phyloP scores from a whole-genome alignment of 2,113 vertebrate genomes.

The Rhea pennata region DNA sequence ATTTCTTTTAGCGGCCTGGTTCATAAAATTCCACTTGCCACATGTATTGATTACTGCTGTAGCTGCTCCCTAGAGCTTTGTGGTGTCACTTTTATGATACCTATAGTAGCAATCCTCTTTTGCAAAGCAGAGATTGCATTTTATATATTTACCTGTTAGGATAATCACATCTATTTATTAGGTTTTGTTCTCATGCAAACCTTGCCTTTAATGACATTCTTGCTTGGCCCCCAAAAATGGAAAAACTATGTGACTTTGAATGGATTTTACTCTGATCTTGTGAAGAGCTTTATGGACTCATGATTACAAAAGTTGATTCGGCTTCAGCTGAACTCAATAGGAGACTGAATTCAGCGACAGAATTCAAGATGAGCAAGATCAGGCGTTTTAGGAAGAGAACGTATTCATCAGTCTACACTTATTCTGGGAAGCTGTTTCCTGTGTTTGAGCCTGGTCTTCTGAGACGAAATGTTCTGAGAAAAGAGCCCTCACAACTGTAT shows the following conservation, averaged over 20 bases:
- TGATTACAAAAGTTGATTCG: neutral
- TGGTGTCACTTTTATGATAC: neutral
- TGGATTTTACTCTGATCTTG: neutral
- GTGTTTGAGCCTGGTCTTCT: neutral
- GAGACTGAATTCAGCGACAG: neutral
- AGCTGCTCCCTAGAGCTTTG: neutral
- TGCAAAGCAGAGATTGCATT: neutral
- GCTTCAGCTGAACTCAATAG: neutral
- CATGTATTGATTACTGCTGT: neutral
- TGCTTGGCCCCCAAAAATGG: neutral
- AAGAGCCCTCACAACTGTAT: neutral
- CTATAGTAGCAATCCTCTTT: neutral
- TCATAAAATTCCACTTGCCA: neutral
- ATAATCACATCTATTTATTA: neutral
- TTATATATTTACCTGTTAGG: neutral
- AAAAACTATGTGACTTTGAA: neutral
- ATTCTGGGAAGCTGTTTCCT: neutral
- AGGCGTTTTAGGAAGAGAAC: neutral
- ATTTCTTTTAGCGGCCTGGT: neutral
- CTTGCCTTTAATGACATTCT: neutral
- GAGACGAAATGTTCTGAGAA: conserved; percentile 29
- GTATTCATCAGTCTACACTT: neutral
- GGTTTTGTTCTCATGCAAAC: neutral
- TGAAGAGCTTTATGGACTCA: neutral
- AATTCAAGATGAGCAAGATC: neutral